Base-by-base conservation (phyloP, 2,113 vertebrate genomes). In the Progne subis region DNA sequence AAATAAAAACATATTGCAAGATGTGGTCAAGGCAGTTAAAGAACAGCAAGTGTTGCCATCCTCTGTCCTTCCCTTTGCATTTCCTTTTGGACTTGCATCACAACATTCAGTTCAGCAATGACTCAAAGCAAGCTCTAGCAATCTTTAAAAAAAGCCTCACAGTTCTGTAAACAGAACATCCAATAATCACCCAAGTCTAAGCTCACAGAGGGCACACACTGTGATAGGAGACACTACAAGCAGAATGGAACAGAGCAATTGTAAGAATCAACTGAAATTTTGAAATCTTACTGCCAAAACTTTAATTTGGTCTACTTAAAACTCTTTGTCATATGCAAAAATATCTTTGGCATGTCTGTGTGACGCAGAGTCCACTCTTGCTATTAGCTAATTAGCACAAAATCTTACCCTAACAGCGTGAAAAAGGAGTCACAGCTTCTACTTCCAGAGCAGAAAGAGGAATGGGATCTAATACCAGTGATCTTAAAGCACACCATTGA, bases 221-320 rank as follows among this genome's bases (percentile, higher is more conserved):
- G 28, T 6, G 74, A 28, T 1, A 9, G 0, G 19, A 55, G 43
- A 10, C 5, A 14, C 18, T 4, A 8, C 28, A 64, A 37, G 52
- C 46, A 43, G 26, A 19, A 67, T 2, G 1, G 25, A 41, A 21
- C 63, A 56, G 18, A 68, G 26, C 20, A 20, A 43, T 18, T 9
- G 0, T 7, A 15, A n/a, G 2, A 39, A 61, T 26, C 28, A 49
- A 15, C 0, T 7, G 43, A 79, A 37, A 65, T 23, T 31, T 25
- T 26, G 9, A 67, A 75, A 47, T 61, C 9, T 41, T n/a, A 41
- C 0, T 34, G 49, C 41, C 59, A 81, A 47, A 55, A 31, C 18
- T 29, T 56, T 12, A 9, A 20, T 43, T 65, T 31, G 26, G 9
- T 71, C 49, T 59, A 23, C 26, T 83, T 67, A 17, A 16, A 86